Evolutionary conservation across 1,140 invertebrate species (phyloP), one percentile per base, ranked within the genome.

Genomic region (Parapsyche elsis): DNA sequence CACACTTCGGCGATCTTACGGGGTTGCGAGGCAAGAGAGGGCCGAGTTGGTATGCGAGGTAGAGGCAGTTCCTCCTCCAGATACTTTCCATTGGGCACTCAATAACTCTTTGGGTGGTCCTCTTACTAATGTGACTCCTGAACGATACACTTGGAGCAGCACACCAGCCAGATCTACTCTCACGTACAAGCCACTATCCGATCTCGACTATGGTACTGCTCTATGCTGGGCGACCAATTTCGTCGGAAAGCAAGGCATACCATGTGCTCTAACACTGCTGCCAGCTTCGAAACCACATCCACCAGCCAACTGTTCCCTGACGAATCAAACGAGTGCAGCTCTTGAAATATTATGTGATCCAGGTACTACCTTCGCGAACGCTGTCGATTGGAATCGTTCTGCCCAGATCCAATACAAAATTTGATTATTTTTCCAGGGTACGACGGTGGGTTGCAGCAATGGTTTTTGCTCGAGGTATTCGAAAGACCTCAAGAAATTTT

Each of bases 31-130:
- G 70, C 92, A 94, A 84, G 96, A 97, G 86, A 92, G 93, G 30
- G 94, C 94, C 0, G 92, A 92, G 83, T 92, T 97, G 61, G 87
- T 93, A 73, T 98, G 96, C 86, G 92, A 94, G 88, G 96, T 97
- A 14, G 94, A 96, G 83, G 93, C 96, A 12, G 95, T 94, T 87
- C 96, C 96, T 14, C 90, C 93, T 12, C 94, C 95, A 19, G 92
- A 94, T 81, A 93, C 90, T 76, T 97, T 97, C 86, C 93, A 94
- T 81, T 97, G 96, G 96, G 92, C 94, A 30, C 96, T 97, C 86
- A 97, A 97, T 87, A 96, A 95, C 87, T 95, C 95, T 1, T 93
- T 94, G 12, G 94, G 95, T 83, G 92, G 92, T 78, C 91, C 93
- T 73, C 84, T 91, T 92, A 77, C 57, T 7, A 10, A 90, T 91